Evolutionary conservation across 2,888 invertebrate genomes (phyloP).

Genomic region (Synanthedon tipuliformis): DNA sequence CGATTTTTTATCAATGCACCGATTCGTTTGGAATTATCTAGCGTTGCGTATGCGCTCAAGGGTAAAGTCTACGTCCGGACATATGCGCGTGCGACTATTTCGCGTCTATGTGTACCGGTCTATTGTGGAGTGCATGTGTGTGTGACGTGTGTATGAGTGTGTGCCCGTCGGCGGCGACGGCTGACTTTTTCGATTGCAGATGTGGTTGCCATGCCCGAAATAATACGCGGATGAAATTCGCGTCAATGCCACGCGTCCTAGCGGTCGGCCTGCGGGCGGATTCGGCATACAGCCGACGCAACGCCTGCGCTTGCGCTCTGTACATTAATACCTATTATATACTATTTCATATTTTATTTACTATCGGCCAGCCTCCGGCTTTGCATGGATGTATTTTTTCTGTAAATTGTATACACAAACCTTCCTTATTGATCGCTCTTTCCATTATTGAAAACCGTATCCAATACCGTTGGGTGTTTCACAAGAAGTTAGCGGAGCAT

Average conservation of each 20-base stretch:
- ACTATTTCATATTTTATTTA: neutral
- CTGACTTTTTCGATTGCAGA: conserved; percentile 61
- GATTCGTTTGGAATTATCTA: conserved; percentile 53
- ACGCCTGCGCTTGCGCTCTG: conserved; percentile 9
- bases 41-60: conserved; percentile 60
- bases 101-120: conserved; percentile 36
- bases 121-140: conserved; percentile 45
- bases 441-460: too few relatives aligned
- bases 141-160: conserved; percentile 33
- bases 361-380: too few relatives aligned
- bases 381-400: too few relatives aligned
- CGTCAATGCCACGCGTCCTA: conserved; percentile 45
- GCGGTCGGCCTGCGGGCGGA: conserved; percentile 12
- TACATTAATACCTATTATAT: conserved; percentile 1
- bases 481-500: too few relatives aligned
- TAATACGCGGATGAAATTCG: conserved; percentile 55
- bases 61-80: conserved; percentile 59
- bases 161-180: conserved; percentile 36
- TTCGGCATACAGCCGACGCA: conserved; percentile 8
- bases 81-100: conserved; percentile 18
- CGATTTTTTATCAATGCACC: conserved; percentile 63
- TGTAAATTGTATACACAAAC: too few relatives aligned
- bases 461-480: too few relatives aligned
- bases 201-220: conserved; percentile 65
- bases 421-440: too few relatives aligned